A percentile compares a stretch with the other conserved stretches of the same genome.
These are phyloP conservation scores for Danaus chrysippus DNA, from an alignment of 2,888 invertebrate species.

Conservation along the genomic window DNA sequence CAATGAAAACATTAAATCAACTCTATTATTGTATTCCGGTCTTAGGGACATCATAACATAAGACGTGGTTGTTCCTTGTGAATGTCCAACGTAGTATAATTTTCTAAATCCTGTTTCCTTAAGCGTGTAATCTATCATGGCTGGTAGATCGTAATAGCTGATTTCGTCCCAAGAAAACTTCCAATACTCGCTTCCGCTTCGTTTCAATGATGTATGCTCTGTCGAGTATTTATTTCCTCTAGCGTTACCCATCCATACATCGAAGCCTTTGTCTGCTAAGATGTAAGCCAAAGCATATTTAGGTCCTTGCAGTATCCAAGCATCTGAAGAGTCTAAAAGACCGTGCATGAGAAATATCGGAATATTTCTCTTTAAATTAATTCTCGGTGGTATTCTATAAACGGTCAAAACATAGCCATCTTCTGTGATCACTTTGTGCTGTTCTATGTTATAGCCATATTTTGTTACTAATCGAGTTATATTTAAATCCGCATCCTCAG, in stretches of 20 bases:
- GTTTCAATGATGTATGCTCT: conserved; percentile 61
- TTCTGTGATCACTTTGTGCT: conserved; percentile 50
- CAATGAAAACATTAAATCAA: conserved; percentile 75
- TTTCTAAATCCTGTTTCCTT: conserved; percentile 64
- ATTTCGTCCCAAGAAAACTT: conserved; percentile 85
- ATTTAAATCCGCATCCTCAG: conserved; percentile 48
- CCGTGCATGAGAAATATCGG: conserved; percentile 89
- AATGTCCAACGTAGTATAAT: conserved; percentile 85
- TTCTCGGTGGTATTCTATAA: conserved; percentile 47
- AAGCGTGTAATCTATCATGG: conserved; percentile 82
- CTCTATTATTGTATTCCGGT: conserved; percentile 77
- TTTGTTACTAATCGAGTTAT: conserved; percentile 46
- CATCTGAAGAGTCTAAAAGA: conserved; percentile 83
- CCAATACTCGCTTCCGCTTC: conserved; percentile 50
- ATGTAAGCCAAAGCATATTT: conserved; percentile 80
- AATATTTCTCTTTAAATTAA: conserved; percentile 33
- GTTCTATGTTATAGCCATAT: conserved; percentile 50
- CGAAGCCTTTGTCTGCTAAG: conserved; percentile 82
- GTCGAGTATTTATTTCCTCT: conserved; percentile 87
- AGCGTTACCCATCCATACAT: conserved; percentile 91
- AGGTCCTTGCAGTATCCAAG: conserved; percentile 85
- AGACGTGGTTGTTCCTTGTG: conserved; percentile 81
- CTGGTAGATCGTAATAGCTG: conserved; percentile 84
- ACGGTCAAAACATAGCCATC: conserved; percentile 57
- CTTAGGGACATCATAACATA: conserved; percentile 75